phyloP scores from a whole-genome alignment of 2,113 vertebrate species.

The Burhinus bistriatus region DNA sequence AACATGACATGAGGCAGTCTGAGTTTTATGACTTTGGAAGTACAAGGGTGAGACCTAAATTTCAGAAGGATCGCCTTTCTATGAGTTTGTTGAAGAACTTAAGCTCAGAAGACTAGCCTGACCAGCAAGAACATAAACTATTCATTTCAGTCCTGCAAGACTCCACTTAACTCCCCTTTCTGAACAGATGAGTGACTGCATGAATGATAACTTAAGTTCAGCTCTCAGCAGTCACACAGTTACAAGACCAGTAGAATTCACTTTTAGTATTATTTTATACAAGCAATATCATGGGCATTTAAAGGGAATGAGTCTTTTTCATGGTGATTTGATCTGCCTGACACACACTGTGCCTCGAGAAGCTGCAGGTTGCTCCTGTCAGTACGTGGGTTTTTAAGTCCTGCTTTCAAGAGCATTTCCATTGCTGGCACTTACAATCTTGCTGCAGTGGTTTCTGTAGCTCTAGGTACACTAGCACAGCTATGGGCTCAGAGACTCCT shows the following conservation, averaged over 20 bases:
- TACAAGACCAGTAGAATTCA: neutral
- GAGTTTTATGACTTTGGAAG: neutral
- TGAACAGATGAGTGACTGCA: neutral
- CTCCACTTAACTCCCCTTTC: neutral
- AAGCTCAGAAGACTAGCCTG: neutral
- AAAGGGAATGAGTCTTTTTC: neutral
- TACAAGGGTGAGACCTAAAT: neutral
- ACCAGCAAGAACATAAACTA: neutral
- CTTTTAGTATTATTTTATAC: neutral
- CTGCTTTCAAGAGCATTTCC: neutral
- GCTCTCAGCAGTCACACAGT: neutral
- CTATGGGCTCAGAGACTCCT: neutral
- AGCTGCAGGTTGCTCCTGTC: neutral
- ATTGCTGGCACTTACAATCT: neutral
- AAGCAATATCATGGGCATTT: neutral
- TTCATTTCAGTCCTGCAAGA: neutral
- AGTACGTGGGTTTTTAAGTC: neutral
- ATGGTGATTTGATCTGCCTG: neutral
- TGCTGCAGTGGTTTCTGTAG: neutral
- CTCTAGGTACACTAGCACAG: neutral
- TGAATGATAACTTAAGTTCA: neutral
- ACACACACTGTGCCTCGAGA: neutral
- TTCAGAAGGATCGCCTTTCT: neutral
- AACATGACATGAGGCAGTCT: neutral
- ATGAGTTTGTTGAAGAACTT: neutral